Percentiles rank a stretch among this genome's conserved stretches.
Conservation (phyloP, 2,888 invertebrate genomes). For the Amaurobius ferox region DNA sequence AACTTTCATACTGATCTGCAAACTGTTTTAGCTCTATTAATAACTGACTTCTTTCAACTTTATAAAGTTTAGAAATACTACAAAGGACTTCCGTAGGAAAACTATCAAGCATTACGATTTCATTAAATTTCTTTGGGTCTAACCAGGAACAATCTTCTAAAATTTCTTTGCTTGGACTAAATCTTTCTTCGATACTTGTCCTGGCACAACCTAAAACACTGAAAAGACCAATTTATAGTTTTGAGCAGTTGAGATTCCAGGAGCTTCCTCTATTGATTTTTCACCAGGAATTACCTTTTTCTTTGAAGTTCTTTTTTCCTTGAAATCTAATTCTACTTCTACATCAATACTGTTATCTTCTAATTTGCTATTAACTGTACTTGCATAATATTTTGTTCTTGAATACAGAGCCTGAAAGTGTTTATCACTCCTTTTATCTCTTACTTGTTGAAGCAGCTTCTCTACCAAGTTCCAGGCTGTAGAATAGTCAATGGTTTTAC, state of each 20-base stretch:
- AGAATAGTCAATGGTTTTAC: slow-evolving; percentile 9
- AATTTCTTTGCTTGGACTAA: not conserved
- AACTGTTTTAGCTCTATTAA: slow-evolving; percentile 1
- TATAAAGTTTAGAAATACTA: not conserved
- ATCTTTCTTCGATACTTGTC: not conserved
- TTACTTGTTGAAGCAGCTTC: not conserved
- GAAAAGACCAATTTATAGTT: not conserved
- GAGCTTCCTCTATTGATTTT: slow-evolving; percentile 3
- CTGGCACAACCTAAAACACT: not conserved
- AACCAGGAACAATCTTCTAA: not conserved
- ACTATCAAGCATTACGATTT: not conserved
- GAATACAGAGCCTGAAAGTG: slow-evolving; percentile 13
- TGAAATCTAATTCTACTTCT: slow-evolving; percentile 13
- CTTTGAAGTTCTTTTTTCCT: not conserved
- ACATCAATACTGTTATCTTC: slow-evolving; percentile 12
- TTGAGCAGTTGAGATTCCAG: not conserved
- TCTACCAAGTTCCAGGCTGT: slow-evolving; percentile 4
- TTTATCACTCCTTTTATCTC: slow-evolving; percentile 6
- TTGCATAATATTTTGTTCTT: not conserved
- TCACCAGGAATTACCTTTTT: slow-evolving; percentile 4
- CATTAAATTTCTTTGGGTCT: not conserved
- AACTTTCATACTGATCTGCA: not conserved
- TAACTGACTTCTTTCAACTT: too few relatives aligned
- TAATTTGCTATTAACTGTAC: not conserved
- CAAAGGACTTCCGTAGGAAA: not conserved